Percentiles rank a stretch among this genome's conserved stretches.
Evolutionary conservation across 2,888 invertebrate genomes (phyloP).

Genomic region (Asteroscopus sphinx): DNA sequence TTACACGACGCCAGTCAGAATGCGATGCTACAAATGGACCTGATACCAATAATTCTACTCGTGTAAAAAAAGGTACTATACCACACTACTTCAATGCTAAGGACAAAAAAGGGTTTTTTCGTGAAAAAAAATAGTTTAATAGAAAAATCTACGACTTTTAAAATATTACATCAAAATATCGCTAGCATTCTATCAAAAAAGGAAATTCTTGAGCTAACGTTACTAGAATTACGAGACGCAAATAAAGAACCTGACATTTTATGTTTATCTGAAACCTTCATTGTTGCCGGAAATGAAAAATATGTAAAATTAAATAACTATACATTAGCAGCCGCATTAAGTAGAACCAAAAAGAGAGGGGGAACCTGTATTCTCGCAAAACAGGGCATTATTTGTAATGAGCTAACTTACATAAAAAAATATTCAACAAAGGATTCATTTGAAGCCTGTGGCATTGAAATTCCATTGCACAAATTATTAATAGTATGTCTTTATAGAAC

Average conservation of each 20-base stretch:
- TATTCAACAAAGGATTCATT: constrained; percentile 1
- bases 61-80: background rate
- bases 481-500: constrained; percentile 5
- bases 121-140: background rate
- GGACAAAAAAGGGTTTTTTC: background rate
- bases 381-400: background rate
- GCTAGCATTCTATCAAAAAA: constrained; percentile 1
- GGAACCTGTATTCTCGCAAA: background rate
- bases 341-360: background rate
- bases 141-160: background rate
- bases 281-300: background rate
- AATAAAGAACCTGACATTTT: constrained; percentile 2
- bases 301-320: constrained; percentile 1
- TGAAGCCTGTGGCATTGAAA: constrained; percentile 3
- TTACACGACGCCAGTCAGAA: background rate
- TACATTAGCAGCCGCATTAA: background rate
- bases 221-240: background rate
- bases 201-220: constrained; percentile 1
- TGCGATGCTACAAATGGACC: constrained; percentile 1
- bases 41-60: background rate
- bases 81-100: background rate
- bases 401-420: background rate
- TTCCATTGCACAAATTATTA: constrained; percentile 2
- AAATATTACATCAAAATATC: constrained; percentile 1
- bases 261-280: constrained; percentile 3